Conservation (phyloP, 2,888 invertebrate genomes). For the Euzophera pinguis region DNA sequence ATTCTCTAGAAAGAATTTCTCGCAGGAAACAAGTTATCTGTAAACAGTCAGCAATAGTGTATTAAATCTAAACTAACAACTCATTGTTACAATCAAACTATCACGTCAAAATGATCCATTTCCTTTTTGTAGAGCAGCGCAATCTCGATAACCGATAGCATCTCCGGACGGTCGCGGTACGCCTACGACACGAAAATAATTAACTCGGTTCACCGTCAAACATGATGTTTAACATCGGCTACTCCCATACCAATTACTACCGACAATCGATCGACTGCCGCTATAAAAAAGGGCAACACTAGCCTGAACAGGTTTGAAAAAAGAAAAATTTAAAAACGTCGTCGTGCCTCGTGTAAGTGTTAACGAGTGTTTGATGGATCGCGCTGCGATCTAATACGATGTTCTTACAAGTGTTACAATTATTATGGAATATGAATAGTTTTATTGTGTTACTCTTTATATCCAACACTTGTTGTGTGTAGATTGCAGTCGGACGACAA, state of each 20-base stretch:
- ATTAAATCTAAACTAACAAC: slow-evolving; percentile 42
- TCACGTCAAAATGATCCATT: slow-evolving; percentile 58
- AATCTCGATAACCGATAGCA: slow-evolving; percentile 61
- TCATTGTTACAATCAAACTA: slow-evolving; percentile 43
- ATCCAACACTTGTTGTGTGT: slow-evolving; percentile 38
- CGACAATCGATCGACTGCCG: slow-evolving; percentile 58
- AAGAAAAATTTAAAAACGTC: slow-evolving; percentile 44
- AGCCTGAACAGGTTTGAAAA: slow-evolving; percentile 53
- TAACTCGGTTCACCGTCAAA: slow-evolving; percentile 69
- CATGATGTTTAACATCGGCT: slow-evolving; percentile 74
- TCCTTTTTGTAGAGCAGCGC: slow-evolving; percentile 51
- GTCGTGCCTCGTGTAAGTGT: slow-evolving; percentile 51
- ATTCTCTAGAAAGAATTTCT: neutral
- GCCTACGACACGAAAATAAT: slow-evolving; percentile 77
- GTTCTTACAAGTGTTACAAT: slow-evolving; percentile 42
- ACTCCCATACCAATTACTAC: slow-evolving; percentile 77
- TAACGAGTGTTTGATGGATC: slow-evolving; percentile 76
- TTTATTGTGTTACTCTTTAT: slow-evolving; percentile 39
- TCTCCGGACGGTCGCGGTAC: slow-evolving; percentile 51
- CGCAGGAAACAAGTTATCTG: slow-evolving; percentile 6
- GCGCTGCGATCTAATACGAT: slow-evolving; percentile 55
- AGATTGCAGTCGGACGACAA: slow-evolving; percentile 30
- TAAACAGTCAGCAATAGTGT: slow-evolving; percentile 30
- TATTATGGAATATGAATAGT: slow-evolving; percentile 45
- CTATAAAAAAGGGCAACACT: slow-evolving; percentile 64